These are phyloP conservation scores for Troglohyphantes excavatus DNA, from an alignment of 2,888 invertebrate species.

Conservation along the genomic window DNA sequence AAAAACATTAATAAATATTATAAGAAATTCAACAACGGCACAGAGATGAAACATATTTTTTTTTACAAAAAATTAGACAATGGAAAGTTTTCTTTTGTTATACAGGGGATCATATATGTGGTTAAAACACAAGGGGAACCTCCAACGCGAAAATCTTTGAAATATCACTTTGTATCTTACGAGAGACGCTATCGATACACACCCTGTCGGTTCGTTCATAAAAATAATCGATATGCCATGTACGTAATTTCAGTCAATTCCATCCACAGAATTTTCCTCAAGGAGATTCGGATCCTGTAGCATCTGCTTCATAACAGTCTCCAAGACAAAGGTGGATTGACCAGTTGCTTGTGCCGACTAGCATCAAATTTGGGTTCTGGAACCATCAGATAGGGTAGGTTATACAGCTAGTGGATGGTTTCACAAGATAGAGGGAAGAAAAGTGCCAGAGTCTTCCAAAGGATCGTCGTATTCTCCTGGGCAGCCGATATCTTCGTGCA, in stretches of 20 bases:
- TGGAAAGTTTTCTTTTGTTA: too few species aligned
- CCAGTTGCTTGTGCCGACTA: constrained; percentile 44
- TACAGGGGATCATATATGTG: too few species aligned
- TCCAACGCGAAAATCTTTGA: neutral
- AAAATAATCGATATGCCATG: constrained; percentile 55
- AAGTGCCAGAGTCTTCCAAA: constrained; percentile 86
- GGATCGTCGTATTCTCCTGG: constrained; percentile 80
- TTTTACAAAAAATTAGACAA: too few species aligned
- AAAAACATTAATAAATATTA: too few species aligned
- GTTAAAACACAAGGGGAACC: neutral
- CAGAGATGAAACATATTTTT: too few species aligned
- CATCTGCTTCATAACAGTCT: neutral
- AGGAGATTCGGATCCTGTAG: too few species aligned
- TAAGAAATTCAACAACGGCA: too few species aligned
- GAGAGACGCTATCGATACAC: neutral
- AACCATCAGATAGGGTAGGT: neutral
- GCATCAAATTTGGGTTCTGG: constrained; percentile 8
- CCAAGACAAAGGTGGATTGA: constrained; percentile 23
- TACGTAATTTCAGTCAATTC: neutral
- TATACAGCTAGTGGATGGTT: neutral
- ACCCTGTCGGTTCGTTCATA: constrained; percentile 1
- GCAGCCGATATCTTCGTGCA: constrained; percentile 79
- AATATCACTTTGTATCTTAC: neutral
- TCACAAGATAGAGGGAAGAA: constrained; percentile 87
- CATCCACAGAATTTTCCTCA: neutral